Evolutionary conservation across 2,888 invertebrate species (phyloP).

Genomic region (Rhamnusium bicolor): DNA sequence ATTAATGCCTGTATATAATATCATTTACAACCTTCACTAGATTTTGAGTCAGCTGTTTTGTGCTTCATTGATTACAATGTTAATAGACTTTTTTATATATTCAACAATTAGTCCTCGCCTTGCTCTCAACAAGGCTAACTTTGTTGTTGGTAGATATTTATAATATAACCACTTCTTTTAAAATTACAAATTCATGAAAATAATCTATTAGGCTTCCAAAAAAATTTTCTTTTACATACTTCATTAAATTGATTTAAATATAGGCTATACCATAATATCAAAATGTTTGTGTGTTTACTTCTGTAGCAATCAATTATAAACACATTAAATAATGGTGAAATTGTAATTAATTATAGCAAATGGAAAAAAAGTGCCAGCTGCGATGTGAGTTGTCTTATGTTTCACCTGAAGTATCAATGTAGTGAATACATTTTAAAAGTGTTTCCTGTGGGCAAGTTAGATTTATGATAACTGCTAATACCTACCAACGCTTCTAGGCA

Average conservation of each 20-base stretch:
- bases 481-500: slow-evolving; percentile 28
- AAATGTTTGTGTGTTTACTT: neutral
- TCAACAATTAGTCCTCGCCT: neutral
- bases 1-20: slow-evolving; percentile 12
- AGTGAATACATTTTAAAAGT: slow-evolving; percentile 57
- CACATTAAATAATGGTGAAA: slow-evolving; percentile 45
- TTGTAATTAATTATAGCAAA: slow-evolving; percentile 47
- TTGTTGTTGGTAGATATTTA: no score
- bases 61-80: slow-evolving; percentile 10
- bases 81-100: neutral
- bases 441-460: slow-evolving; percentile 54
- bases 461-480: slow-evolving; percentile 48
- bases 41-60: slow-evolving; percentile 24
- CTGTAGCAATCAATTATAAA: slow-evolving; percentile 48
- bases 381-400: slow-evolving; percentile 42
- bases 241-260: neutral
- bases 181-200: no score
- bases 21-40: slow-evolving; percentile 4
- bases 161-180: no score
- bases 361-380: slow-evolving; percentile 49
- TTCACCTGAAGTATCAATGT: slow-evolving; percentile 59
- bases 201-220: no score
- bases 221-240: neutral
- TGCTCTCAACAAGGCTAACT: neutral
- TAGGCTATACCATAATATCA: neutral